Base-by-base conservation (phyloP, 2,888 invertebrate genomes). In the Pristionchus maxplancki region DNA sequence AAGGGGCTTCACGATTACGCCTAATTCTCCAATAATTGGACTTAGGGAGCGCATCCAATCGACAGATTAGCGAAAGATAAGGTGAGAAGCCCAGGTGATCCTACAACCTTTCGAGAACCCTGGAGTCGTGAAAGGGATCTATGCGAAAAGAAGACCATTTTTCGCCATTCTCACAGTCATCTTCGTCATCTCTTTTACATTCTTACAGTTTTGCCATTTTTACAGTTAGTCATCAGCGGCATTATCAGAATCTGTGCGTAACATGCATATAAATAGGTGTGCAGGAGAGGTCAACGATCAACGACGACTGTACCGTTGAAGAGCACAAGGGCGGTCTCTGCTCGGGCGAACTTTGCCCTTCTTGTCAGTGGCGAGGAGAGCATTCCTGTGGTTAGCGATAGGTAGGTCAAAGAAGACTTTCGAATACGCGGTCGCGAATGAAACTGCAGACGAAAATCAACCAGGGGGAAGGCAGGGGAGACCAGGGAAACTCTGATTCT, bases 1-100 rank as follows among this genome's bases (percentile, higher is more conserved):
- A 71, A 24, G 31, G 37, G 71, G 71, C 71, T 71, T 71, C 71
- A 5, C 34, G 71, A 71, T 71, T 71, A 71, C 71, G 71, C 37
- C 37, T 37, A 34, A 71, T 64, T 13, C 6, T 0, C 58, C 58
- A 34, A 34, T 34, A 64, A 64, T 64, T 64, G 64, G 64, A 31
- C 13, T 64, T 58, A 58, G 58, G 24, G 24, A 58, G n/a, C n/a
- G 58, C 24, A 2, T n/a, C n/a, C n/a, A 58, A 58, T 58, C 58
- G 58, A 58, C 9, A n/a, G 58, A 58, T 58, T n/a, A 58, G 20
- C 58, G 5, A 24, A 58, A 53, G 53, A 53, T 53, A 24, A 24
- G 24, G 53, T 53, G 20, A 2, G 1, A 58, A 58, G n/a, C 1
- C 24, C 53, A 6, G 24, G n/a, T 58, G 58, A 58, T 58, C 58